Conservation (phyloP, 2,888 invertebrate genomes). For the Choreutis nemorana region DNA sequence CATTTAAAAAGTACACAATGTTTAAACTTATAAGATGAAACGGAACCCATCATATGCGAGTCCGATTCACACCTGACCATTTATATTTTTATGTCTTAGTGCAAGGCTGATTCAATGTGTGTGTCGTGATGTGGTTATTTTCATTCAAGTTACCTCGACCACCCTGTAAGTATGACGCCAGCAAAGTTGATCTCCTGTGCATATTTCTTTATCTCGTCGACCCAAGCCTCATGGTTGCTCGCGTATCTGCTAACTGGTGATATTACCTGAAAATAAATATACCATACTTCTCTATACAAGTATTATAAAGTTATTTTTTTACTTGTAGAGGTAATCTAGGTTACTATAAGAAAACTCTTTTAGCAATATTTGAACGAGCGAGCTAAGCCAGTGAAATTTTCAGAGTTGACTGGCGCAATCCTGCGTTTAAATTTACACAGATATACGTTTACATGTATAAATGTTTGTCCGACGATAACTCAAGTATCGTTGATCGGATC, state of each 20-base stretch:
- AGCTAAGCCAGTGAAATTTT: no score
- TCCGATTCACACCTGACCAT: no score
- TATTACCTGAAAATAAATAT: constrained; percentile 36
- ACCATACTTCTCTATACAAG: neutral
- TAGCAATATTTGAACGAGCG: neutral
- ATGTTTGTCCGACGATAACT: no score
- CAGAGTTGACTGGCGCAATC: neutral
- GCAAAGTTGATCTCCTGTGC: constrained; percentile 59
- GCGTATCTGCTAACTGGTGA: constrained; percentile 75
- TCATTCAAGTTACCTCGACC: constrained; percentile 72
- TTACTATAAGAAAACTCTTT: constrained; percentile 1
- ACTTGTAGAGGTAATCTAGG: neutral
- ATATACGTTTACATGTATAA: no score
- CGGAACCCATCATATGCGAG: no score
- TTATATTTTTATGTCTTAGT: no score
- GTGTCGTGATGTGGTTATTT: no score
- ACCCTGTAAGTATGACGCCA: constrained; percentile 76
- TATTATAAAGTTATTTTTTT: neutral
- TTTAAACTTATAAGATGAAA: no score
- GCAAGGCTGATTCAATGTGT: neutral
- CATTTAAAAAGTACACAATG: no score
- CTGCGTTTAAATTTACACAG: no score
- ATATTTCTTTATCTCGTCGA: constrained; percentile 57
- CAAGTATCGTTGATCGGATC: no score
- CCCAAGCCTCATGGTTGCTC: constrained; percentile 81